Evolutionary conservation across 2,888 invertebrate genomes (phyloP).

Genomic region (Amiota mariae): DNA sequence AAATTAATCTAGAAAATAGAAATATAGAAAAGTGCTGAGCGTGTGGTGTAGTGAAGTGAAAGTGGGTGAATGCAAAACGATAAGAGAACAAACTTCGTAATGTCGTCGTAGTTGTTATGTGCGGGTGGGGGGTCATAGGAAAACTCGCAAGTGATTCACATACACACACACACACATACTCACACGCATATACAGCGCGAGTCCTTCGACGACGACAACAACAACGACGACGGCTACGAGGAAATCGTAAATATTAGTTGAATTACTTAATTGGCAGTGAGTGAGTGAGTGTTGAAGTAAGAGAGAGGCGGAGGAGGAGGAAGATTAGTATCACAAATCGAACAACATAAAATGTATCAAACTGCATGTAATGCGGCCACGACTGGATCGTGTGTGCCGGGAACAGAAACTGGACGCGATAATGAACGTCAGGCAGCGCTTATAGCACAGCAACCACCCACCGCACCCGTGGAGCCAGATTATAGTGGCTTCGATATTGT

Average conservation of each 20-base stretch:
- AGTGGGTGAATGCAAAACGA: constrained; percentile 1
- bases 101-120: constrained; percentile 2
- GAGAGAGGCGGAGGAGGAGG: background rate
- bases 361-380: constrained; percentile 83
- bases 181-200: background rate
- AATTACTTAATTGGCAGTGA: background rate
- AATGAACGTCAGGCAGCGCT: constrained; percentile 74
- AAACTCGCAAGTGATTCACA: constrained; percentile 17
- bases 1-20: background rate
- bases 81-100: constrained; percentile 1
- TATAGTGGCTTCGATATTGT: constrained; percentile 93
- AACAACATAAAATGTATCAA: constrained; percentile 77
- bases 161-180: background rate
- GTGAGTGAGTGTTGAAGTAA: background rate
- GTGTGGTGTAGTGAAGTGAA: constrained; percentile 3
- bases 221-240: background rate
- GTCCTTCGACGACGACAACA: constrained; percentile 8
- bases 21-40: background rate
- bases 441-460: constrained; percentile 78
- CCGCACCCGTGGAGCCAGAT: constrained; percentile 80
- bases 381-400: constrained; percentile 76
- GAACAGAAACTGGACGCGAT: constrained; percentile 77
- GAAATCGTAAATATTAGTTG: background rate
- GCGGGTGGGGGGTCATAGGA: constrained; percentile 4
- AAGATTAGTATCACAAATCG: background rate